These are phyloP conservation scores for Biston betularia DNA, from an alignment of 2,888 invertebrate genomes.

Conservation along the genomic window DNA sequence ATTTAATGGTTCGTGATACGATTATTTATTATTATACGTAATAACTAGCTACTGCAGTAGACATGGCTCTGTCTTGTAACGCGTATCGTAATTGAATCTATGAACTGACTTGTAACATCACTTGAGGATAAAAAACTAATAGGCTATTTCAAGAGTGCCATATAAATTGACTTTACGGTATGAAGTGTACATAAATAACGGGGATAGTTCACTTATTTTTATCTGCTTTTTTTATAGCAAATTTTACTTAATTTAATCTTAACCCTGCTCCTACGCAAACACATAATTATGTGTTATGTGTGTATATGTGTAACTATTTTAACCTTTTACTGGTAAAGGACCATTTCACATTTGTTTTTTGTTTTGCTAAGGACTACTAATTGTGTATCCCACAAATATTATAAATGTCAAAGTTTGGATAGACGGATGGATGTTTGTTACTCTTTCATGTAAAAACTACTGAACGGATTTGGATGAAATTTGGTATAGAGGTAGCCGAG, in stretches of 20 bases:
- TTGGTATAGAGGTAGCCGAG: no score
- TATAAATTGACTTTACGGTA: slow-evolving; percentile 6
- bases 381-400: no score
- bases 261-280: background rate
- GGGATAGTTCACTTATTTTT: background rate
- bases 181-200: background rate
- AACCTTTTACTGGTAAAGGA: no score
- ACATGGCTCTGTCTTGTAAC: slow-evolving; percentile 42
- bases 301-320: no score
- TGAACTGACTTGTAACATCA: slow-evolving; percentile 15
- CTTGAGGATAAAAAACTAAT: slow-evolving; percentile 27
- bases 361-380: background rate
- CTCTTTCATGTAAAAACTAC: no score
- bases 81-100: slow-evolving; percentile 82
- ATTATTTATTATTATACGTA: slow-evolving; percentile 78
- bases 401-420: no score
- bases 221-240: no score
- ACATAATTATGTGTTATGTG: no score
- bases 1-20: slow-evolving; percentile 81
- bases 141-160: slow-evolving; percentile 13
- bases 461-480: no score
- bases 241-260: background rate
- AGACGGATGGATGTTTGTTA: no score
- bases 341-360: background rate
- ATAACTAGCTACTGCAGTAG: slow-evolving; percentile 73